Percentiles rank a stretch among this genome's conserved stretches.
Conservation (phyloP, 2,797 vertebrate species). For the Anomalospiza imberbis region DNA sequence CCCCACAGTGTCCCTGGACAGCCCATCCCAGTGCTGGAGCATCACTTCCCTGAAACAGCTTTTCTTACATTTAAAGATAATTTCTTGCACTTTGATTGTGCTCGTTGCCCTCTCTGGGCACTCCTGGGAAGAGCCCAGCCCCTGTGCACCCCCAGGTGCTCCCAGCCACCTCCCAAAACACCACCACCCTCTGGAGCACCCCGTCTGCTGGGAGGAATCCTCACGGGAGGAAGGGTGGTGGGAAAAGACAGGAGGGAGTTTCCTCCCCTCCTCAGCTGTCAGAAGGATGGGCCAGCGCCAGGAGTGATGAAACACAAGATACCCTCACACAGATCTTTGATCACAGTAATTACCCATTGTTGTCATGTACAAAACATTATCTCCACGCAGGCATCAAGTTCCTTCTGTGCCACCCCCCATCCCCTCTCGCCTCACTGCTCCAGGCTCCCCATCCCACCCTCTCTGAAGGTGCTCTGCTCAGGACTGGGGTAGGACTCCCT, state of each 20-base stretch:
- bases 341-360: background rate
- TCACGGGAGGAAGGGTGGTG: background rate
- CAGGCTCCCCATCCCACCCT: background rate
- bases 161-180: rapidly evolving
- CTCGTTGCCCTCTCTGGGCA: background rate
- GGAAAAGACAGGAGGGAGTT: background rate
- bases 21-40: background rate
- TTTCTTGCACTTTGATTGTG: background rate
- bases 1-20: background rate
- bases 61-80: background rate
- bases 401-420: background rate
- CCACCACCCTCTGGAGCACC: background rate
- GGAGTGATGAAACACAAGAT: background rate
- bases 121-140: background rate
- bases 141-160: rapidly evolving
- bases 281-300: background rate
- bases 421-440: background rate
- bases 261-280: background rate
- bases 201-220: background rate
- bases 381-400: background rate
- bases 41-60: too few species aligned
- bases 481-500: background rate
- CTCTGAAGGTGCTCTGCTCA: background rate
- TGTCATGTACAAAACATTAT: background rate
- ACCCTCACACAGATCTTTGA: slow-evolving; percentile 1